Evolutionary conservation across 2,888 invertebrate species (phyloP).

Genomic region (Aspidiotus rigidus): DNA sequence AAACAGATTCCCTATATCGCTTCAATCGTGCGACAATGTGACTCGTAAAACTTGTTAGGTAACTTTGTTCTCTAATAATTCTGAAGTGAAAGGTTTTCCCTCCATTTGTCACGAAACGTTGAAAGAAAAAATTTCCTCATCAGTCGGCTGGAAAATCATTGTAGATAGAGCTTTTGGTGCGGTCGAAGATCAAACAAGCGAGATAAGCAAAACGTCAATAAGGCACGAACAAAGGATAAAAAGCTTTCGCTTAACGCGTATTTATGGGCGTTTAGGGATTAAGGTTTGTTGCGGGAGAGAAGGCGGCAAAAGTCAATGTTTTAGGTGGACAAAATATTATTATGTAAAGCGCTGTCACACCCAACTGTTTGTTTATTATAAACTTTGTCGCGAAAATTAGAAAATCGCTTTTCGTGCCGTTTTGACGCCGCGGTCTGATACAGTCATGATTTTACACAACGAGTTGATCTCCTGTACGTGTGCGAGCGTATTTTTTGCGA

Average conservation of each 20-base stretch:
- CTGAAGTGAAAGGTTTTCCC: too few relatives aligned
- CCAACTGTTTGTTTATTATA: conserved; percentile 16
- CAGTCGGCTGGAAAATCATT: too few relatives aligned
- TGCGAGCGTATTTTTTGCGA: too few relatives aligned
- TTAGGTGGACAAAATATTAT: conserved; percentile 14
- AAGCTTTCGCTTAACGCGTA: conserved; percentile 24
- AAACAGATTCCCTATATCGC: too few relatives aligned
- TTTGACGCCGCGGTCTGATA: conserved; percentile 22
- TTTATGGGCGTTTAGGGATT: conserved; percentile 23
- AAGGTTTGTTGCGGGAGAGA: conserved; percentile 6
- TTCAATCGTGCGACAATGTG: too few relatives aligned
- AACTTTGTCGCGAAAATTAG: conserved; percentile 26
- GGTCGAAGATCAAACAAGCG: conserved; percentile 16
- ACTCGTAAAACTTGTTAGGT: too few relatives aligned
- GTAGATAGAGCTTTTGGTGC: too few relatives aligned
- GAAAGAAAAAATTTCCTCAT: too few relatives aligned
- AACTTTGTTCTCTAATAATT: too few relatives aligned
- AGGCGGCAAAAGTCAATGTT: conserved; percentile 1
- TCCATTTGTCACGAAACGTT: too few relatives aligned
- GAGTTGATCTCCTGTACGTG: too few relatives aligned
- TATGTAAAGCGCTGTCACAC: conserved; percentile 25
- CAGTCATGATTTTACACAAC: too few relatives aligned
- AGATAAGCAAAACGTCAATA: conserved; percentile 23
- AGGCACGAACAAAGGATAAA: conserved; percentile 22
- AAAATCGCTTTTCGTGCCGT: conserved; percentile 18